Percentiles rank a stretch among this genome's conserved stretches.
phyloP scores from a whole-genome alignment of 2,888 invertebrate species.

The Aleiodes leptofemur region DNA sequence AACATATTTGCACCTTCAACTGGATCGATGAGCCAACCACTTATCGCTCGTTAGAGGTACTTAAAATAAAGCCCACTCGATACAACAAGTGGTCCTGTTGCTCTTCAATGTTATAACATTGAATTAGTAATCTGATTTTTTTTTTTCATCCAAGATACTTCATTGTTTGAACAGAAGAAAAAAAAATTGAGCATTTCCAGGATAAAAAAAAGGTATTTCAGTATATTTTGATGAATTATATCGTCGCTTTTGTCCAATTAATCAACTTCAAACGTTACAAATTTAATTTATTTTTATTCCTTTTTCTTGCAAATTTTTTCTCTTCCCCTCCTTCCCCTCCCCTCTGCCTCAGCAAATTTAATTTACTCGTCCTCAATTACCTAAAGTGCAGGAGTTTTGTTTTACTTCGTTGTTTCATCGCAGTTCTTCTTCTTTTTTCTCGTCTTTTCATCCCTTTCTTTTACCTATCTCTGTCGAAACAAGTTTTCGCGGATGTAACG shows the following conservation, averaged over 20 bases:
- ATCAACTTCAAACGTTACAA: too few species aligned
- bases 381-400: slow-evolving; percentile 10
- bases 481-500: slow-evolving; percentile 24
- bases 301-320: slow-evolving; percentile 7
- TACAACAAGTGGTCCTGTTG: neutral
- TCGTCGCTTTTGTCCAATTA: neutral
- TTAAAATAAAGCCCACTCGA: slow-evolving; percentile 18
- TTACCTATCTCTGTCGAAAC: slow-evolving; percentile 22
- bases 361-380: slow-evolving; percentile 19
- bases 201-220: neutral
- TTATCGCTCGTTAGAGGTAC: slow-evolving; percentile 51
- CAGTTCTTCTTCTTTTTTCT: neutral
- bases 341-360: neutral
- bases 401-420: too few species aligned
- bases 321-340: neutral
- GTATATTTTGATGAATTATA: slow-evolving; percentile 17
- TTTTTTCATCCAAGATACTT: slow-evolving; percentile 19
- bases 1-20: slow-evolving; percentile 36
- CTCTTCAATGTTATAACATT: neutral
- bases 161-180: neutral
- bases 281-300: neutral
- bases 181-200: too few species aligned
- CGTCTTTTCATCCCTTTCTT: slow-evolving; percentile 13
- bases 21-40: slow-evolving; percentile 52
- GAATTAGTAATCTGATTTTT: slow-evolving; percentile 24